Percentiles rank a stretch among this genome's conserved stretches.
Conservation (phyloP, 30 jellyfish, hydroid and myxozoan species). For the Cassiopea andromeda region DNA sequence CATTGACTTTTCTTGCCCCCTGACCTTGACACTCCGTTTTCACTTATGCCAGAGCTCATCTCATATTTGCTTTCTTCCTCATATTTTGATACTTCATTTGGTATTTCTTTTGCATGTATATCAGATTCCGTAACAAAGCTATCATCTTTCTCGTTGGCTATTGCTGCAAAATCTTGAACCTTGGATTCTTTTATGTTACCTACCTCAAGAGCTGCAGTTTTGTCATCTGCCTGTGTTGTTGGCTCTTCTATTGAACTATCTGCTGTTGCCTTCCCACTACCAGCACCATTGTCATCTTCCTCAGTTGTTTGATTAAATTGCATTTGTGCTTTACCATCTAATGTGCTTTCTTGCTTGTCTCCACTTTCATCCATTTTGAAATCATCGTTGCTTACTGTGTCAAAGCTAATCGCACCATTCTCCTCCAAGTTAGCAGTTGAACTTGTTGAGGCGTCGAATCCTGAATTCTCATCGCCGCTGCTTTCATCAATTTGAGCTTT, state of each 20-base stretch:
- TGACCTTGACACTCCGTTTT: slow-evolving; percentile 31
- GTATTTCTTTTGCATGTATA: background rate
- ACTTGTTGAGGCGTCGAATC: slow-evolving; percentile 34
- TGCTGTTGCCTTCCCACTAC: background rate
- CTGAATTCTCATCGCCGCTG: slow-evolving; percentile 24
- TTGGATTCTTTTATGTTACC: slow-evolving; percentile 43
- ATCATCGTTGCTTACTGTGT: slow-evolving; percentile 17
- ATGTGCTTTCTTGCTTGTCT: background rate
- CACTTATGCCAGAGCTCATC: background rate
- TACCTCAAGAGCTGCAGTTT: slow-evolving; percentile 26
- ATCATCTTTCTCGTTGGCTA: background rate
- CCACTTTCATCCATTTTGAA: slow-evolving; percentile 8
- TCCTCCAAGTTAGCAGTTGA: slow-evolving; percentile 50
- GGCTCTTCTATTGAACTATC: slow-evolving; percentile 26
- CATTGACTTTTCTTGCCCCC: background rate
- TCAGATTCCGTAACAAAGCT: slow-evolving; percentile 33
- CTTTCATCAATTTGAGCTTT: background rate
- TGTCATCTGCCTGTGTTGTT: background rate
- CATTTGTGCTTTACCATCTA: slow-evolving; percentile 49
- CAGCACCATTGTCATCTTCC: slow-evolving; percentile 3
- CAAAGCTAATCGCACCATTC: slow-evolving; percentile 19
- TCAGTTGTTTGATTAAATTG: slow-evolving; percentile 31
- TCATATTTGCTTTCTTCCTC: slow-evolving; percentile 6
- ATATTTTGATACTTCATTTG: background rate
- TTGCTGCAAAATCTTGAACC: slow-evolving; percentile 24